A percentile compares a stretch with the other conserved stretches of the same genome.
Conservation (phyloP, 2,113 vertebrate genomes). For the Tursiops truncatus region DNA sequence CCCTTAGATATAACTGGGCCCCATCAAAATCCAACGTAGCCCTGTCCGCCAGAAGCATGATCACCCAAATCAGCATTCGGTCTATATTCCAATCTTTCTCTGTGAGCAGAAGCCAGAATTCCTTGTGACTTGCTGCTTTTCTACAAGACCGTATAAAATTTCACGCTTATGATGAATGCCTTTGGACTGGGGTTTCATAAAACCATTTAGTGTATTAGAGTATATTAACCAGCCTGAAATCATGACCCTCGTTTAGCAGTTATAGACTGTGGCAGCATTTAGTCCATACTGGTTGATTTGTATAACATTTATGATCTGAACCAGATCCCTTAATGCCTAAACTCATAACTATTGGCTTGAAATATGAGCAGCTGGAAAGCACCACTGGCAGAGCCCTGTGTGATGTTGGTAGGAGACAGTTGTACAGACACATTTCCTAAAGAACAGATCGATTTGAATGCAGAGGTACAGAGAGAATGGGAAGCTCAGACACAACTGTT, state of each 20-base stretch:
- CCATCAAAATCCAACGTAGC: neutral
- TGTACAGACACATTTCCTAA: neutral
- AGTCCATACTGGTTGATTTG: conserved; percentile 94
- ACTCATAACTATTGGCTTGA: conserved; percentile 85
- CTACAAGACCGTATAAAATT: conserved; percentile 51
- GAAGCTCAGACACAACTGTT: neutral
- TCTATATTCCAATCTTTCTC: neutral
- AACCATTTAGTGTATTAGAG: conserved; percentile 87
- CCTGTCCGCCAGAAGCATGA: neutral
- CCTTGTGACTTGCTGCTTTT: conserved; percentile 32
- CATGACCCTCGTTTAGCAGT: conserved; percentile 87
- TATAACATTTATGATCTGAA: conserved; percentile 91
- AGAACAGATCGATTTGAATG: neutral
- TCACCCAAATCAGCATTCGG: neutral
- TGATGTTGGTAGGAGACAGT: conserved; percentile 73
- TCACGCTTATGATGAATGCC: conserved; percentile 70
- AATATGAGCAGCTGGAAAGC: conserved; percentile 80
- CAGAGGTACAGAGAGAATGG: too few relatives aligned
- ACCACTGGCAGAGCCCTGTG: conserved; percentile 58
- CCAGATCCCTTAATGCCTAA: conserved; percentile 89
- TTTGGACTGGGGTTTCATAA: conserved; percentile 78
- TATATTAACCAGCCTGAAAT: conserved; percentile 88
- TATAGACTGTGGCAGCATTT: conserved; percentile 87
- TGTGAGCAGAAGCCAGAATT: neutral
- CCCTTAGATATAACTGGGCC: neutral